Evolutionary conservation across 2,888 invertebrate species (phyloP).

Genomic region (Ramazzottius varieornatus): DNA sequence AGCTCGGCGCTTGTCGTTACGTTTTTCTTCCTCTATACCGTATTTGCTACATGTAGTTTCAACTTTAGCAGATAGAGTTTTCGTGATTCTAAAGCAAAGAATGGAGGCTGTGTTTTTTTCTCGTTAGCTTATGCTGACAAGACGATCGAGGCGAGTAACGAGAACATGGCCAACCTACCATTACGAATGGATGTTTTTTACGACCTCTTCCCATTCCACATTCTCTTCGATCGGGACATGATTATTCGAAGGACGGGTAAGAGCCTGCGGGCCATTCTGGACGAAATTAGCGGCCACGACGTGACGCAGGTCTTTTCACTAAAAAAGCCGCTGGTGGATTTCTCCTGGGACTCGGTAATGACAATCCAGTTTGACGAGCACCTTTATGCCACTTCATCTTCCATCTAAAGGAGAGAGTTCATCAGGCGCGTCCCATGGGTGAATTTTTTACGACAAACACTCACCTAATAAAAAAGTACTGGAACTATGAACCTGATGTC

Average conservation of each 20-base stretch:
- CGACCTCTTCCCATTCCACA: slow-evolving; percentile 23
- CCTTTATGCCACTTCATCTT: no score
- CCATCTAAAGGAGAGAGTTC: no score
- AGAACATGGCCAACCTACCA: slow-evolving; percentile 5
- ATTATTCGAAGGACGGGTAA: slow-evolving; percentile 17
- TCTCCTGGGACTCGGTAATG: slow-evolving; percentile 19
- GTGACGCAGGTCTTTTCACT: slow-evolving; percentile 18
- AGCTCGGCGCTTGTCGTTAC: no score
- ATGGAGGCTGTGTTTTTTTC: background rate
- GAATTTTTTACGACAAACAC: no score
- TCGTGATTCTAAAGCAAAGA: background rate
- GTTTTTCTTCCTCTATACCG: no score
- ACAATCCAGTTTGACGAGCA: no score
- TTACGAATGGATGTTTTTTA: slow-evolving; percentile 15
- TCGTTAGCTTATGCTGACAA: slow-evolving; percentile 9
- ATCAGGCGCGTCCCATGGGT: no score
- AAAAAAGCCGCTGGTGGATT: slow-evolving; percentile 18
- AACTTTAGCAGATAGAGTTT: no score
- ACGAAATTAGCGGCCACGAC: slow-evolving; percentile 11
- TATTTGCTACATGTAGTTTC: no score
- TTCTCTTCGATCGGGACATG: slow-evolving; percentile 20
- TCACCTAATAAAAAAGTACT: no score
- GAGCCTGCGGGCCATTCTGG: slow-evolving; percentile 18
- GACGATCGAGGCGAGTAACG: slow-evolving; percentile 10
- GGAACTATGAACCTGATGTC: no score